Conservation (phyloP, 2,113 vertebrate species). For the Pelecanus crispus region DNA sequence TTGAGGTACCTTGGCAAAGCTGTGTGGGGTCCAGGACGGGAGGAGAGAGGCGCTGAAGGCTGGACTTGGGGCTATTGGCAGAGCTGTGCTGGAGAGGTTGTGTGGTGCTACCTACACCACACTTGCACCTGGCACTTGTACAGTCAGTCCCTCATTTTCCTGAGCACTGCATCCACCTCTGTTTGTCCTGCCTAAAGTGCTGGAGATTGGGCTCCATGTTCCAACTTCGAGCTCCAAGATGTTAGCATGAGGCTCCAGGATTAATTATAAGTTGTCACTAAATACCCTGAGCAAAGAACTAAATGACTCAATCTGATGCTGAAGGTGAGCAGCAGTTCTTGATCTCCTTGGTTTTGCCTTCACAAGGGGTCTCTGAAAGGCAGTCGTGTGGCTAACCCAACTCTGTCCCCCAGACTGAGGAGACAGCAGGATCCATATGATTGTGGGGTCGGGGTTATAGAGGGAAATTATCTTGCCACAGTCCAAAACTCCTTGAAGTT, state of each 20-base stretch:
- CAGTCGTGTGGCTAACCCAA: background rate
- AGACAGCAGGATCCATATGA: background rate
- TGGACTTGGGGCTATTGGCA: constrained; percentile 51
- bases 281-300: background rate
- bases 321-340: background rate
- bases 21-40: constrained; percentile 48
- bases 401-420: background rate
- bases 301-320: background rate
- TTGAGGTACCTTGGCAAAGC: constrained; percentile 50
- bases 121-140: constrained; percentile 17
- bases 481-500: background rate
- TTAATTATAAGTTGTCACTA: background rate
- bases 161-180: background rate
- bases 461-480: background rate
- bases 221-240: background rate
- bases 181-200: background rate
- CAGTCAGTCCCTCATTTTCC: constrained; percentile 19
- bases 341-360: background rate
- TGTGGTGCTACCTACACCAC: constrained; percentile 56
- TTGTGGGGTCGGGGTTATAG: background rate
- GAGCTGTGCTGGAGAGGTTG: background rate
- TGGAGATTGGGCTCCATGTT: background rate
- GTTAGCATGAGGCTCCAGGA: background rate
- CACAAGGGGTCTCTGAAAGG: background rate
- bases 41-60: constrained; percentile 23